Evolutionary conservation across 1,140 invertebrate genomes (phyloP).

Genomic region (Lysiphlebus fabarum): DNA sequence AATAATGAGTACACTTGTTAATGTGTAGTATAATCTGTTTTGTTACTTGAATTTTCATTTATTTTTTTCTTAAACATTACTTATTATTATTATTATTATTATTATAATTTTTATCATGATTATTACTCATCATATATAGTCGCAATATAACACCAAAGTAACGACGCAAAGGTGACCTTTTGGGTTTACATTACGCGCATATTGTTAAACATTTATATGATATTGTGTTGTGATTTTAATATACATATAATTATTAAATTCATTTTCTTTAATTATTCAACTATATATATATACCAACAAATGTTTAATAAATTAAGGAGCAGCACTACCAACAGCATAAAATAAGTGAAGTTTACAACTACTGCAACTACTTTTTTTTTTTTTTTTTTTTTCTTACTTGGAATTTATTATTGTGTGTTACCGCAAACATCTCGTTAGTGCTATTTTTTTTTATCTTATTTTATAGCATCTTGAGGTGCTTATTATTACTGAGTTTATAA

Average conservation of each 20-base stretch:
- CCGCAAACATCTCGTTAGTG: too few species aligned
- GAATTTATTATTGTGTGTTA: not conserved
- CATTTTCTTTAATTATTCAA: too few species aligned
- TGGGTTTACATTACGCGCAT: constrained; percentile 6
- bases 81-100: constrained; percentile 8
- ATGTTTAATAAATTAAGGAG: too few species aligned
- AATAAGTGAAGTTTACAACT: too few species aligned
- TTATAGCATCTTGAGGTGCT: not conserved
- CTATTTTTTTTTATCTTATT: not conserved
- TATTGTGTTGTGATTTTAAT: not conserved
- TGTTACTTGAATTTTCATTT: not conserved
- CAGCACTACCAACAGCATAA: too few species aligned
- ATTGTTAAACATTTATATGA: not conserved
- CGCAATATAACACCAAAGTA: constrained; percentile 10
- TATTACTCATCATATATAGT: constrained; percentile 12
- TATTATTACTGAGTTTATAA: not conserved
- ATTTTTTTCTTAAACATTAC: constrained; percentile 17
- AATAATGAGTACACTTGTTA: too few species aligned
- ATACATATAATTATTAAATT: not conserved
- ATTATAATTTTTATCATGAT: constrained; percentile 4
- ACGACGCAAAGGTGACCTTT: constrained; percentile 29
- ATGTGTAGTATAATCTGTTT: constrained; percentile 8
- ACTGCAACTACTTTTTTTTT: too few species aligned
- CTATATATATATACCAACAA: too few species aligned
- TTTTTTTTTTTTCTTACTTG: not conserved